phyloP scores from a whole-genome alignment of 2,797 vertebrate species.

The Dendrocincla fuliginosa region DNA sequence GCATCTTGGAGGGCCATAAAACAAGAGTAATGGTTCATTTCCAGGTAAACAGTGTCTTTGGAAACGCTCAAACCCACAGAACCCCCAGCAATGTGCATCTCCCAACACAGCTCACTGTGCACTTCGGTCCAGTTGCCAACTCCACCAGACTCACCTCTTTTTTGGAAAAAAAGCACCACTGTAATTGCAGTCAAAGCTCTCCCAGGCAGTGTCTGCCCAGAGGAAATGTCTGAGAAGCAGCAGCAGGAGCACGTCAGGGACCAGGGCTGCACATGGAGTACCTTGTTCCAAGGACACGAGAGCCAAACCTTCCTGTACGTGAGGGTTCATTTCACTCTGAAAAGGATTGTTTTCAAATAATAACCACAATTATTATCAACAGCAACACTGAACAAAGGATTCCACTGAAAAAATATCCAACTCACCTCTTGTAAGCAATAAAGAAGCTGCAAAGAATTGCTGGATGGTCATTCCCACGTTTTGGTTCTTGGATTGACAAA shows the following conservation, averaged over 20 bases:
- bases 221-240: not conserved
- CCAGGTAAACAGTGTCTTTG: not conserved
- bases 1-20: not conserved
- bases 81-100: not conserved
- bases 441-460: not conserved
- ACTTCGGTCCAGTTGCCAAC: constrained; percentile 5
- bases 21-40: not conserved
- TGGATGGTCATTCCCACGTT: not conserved
- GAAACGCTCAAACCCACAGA: not conserved
- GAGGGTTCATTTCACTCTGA: not conserved
- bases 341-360: not conserved
- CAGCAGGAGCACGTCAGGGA: not conserved
- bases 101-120: not conserved
- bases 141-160: not conserved
- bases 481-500: not conserved
- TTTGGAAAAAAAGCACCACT: not conserved
- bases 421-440: not conserved
- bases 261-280: not conserved
- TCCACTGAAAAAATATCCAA: not conserved
- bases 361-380: not conserved
- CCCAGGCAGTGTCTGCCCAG: not conserved
- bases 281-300: not conserved
- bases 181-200: not conserved
- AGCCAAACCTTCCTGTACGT: not conserved
- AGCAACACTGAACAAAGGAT: not conserved